Conservation (phyloP, 1,140 invertebrate species). For the Bombyx mandarina region DNA sequence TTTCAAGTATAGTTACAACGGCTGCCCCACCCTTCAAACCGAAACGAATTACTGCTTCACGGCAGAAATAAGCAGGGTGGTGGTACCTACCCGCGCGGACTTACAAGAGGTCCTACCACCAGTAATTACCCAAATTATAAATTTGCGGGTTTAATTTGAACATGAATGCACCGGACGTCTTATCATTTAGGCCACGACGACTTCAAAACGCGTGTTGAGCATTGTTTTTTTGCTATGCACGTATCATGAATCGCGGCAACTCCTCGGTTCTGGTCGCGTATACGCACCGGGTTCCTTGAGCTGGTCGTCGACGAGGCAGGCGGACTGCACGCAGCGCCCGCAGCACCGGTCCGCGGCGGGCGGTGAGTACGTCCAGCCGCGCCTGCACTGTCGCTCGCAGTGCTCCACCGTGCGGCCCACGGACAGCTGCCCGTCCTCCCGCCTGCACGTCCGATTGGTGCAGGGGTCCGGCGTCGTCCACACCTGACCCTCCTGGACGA, state of each 20-base stretch:
- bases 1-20: too few relatives aligned
- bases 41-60: too few relatives aligned
- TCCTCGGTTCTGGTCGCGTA: too few relatives aligned
- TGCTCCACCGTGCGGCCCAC: conserved; percentile 66
- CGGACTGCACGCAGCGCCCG: conserved; percentile 76
- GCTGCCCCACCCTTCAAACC: too few relatives aligned
- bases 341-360: conserved; percentile 74
- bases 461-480: conserved; percentile 76
- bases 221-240: too few relatives aligned
- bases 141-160: too few relatives aligned
- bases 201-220: not conserved
- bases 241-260: too few relatives aligned
- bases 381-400: conserved; percentile 71
- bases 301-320: not conserved
- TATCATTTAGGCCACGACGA: not conserved
- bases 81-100: too few relatives aligned
- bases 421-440: conserved; percentile 63
- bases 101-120: too few relatives aligned
- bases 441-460: conserved; percentile 72
- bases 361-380: conserved; percentile 73
- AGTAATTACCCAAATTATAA: too few relatives aligned
- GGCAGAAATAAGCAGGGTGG: too few relatives aligned
- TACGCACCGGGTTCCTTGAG: not conserved
- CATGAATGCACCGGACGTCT: too few relatives aligned
- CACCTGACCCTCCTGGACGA: conserved; percentile 67